These are phyloP conservation scores for Dicyrtomina minuta DNA, from an alignment of 2,888 invertebrate genomes.

Conservation along the genomic window DNA sequence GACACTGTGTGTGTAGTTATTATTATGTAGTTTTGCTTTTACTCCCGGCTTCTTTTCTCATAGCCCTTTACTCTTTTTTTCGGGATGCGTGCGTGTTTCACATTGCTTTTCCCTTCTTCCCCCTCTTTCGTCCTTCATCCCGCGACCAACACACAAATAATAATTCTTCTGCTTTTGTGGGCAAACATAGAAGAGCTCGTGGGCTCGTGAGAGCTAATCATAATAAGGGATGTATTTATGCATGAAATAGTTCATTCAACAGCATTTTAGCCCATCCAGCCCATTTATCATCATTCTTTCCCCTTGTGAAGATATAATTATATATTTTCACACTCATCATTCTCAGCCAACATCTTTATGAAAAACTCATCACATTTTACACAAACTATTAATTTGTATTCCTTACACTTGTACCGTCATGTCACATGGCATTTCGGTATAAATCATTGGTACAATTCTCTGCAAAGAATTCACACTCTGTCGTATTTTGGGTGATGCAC, in stretches of 20 bases:
- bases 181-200: constrained; percentile 3
- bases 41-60: no score
- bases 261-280: neutral
- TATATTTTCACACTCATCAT: neutral
- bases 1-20: neutral
- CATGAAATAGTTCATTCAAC: constrained; percentile 15
- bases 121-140: constrained; percentile 3
- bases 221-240: constrained; percentile 15
- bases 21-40: no score
- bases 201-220: no score
- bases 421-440: no score
- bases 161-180: constrained; percentile 10
- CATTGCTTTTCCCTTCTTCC: neutral
- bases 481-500: no score
- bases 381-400: constrained; percentile 17
- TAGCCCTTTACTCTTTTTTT: no score
- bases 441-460: no score
- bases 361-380: constrained; percentile 20
- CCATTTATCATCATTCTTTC: constrained; percentile 10
- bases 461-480: no score
- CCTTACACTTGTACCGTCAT: no score
- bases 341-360: constrained; percentile 8
- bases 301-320: neutral
- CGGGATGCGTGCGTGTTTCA: neutral
- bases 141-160: no score